Base-by-base conservation (phyloP, 2,888 invertebrate species). In the Anodontia alba region DNA sequence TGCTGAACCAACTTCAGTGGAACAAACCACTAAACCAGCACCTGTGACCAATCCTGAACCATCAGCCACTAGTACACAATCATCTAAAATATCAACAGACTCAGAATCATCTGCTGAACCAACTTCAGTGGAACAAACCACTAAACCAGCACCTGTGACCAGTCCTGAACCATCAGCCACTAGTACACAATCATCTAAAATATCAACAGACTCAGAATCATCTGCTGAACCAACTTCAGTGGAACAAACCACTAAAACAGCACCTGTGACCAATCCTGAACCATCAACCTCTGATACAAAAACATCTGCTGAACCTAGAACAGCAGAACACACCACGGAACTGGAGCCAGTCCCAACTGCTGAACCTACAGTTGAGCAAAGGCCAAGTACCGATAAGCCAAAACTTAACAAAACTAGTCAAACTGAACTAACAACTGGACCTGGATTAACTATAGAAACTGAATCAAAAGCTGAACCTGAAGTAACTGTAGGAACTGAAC, bases 401-500 rank as follows among this genome's bases (percentile, higher is more conserved):
- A 85, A 75, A 62, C 0, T 38, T 26, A 49, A 57, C 43, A 20
- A 78, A 36, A 57, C 76, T 31, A 20, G 57, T 36, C 71, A 78
- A 70, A 38, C 78, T 38, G 57, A 70, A 36, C 26, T 73, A 1
- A 43, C 68, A 31, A 36, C 66, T 17, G 49, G 71, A 12, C 62
- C 71, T 15, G 70, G 67, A 51, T 15, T 71, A 26, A 36, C 42
- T 10, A 15, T 70, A 15, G 67, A 73, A 66, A 31, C 31, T 17
- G 67, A 57, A 71, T 20, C 70, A 62, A 66, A 78, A 29, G 42
- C 70, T 68, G 82, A 78, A 74, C 81, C 81, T 54, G 71, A 76
- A 46, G 29, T 38, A 43, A 29, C 77, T 2, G 71, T 76, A 57
- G 66, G 42, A 31, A 57, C 78, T 5, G 57, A 74, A 42, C 3